Base-by-base conservation (phyloP, 2,888 invertebrate genomes). In the Griposia aprilina region DNA sequence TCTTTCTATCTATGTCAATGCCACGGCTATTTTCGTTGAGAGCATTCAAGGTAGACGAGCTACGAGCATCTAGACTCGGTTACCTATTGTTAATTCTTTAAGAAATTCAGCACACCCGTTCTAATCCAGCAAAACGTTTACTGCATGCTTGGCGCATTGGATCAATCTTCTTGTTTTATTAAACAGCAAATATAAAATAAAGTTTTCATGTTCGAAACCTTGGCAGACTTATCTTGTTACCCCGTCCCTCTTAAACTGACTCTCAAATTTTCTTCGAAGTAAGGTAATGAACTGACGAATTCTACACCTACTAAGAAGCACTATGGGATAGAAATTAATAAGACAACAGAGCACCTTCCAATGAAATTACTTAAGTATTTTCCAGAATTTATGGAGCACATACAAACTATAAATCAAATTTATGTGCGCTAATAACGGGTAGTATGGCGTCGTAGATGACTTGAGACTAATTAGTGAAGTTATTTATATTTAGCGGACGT, bases 341-440 rank as follows among this genome's bases (percentile, higher is more conserved):
- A 82, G 73, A 71, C n/a, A 80, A 80, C 52, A 73, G 26, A 82
- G 41, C 66, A 74, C 74, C 67, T 82, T 79, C 69, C 69, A 78
- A 76, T 79, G 80, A 86, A 85, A 83, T 84, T 82, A 83, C 82
- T 83, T 72, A 85, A 87, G 86, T 86, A 87, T 89, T 90, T 88
- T 86, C 81, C 84, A 83, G 77, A 90, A 90, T 90, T 91, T 88
- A 88, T 89, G 82, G 86, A 81, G 74, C 84, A 89, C 86, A 90
- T 82, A 88, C 87, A 86, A 89, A 88, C 88, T 87, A 90, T 92
- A 89, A 90, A 92, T 92, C 90, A 91, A 87, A 88, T 90, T 92
- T 89, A 92, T 90, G 88, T 83, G 68, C 84, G 85, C 83, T 89
- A 89, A 92, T 91, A 91, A 89, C 89, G 89, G 88, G 85, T 89